These are phyloP conservation scores for Drosophila mimica DNA, from an alignment of 2,888 invertebrate species.

Conservation along the genomic window DNA sequence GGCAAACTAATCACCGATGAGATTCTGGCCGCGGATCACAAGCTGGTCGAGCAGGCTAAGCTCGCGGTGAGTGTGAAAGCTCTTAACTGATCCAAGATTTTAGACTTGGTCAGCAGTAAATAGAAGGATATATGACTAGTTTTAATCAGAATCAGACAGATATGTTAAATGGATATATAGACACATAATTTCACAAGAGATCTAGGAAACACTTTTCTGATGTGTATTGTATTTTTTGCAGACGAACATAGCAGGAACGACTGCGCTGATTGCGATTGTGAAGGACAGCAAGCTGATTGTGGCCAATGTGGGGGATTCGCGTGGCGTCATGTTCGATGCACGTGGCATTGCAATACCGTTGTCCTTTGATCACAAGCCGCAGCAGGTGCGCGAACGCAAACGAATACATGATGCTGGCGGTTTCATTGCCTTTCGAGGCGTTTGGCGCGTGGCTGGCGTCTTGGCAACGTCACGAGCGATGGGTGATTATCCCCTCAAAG, in stretches of 20 bases:
- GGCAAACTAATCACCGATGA: slow-evolving; percentile 94
- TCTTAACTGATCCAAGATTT: neutral
- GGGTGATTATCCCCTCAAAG: slow-evolving; percentile 97
- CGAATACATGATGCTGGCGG: slow-evolving; percentile 98
- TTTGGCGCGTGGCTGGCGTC: slow-evolving; percentile 98
- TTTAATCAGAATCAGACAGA: neutral
- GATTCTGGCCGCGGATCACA: slow-evolving; percentile 92
- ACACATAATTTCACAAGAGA: neutral
- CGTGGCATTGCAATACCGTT: slow-evolving; percentile 95
- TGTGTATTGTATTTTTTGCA: slow-evolving; percentile 46
- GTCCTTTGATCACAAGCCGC: slow-evolving; percentile 98
- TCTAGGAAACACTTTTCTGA: neutral
- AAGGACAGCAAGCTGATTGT: slow-evolving; percentile 93
- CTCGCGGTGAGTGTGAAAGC: slow-evolving; percentile 86
- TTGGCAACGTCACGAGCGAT: slow-evolving; percentile 97
- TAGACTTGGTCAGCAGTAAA: neutral
- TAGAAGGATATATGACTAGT: neutral
- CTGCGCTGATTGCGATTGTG: slow-evolving; percentile 94
- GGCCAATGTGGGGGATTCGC: slow-evolving; percentile 98
- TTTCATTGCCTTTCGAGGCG: slow-evolving; percentile 97
- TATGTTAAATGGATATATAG: neutral
- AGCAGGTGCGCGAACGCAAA: slow-evolving; percentile 95
- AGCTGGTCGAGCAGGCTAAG: slow-evolving; percentile 93
- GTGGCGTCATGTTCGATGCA: slow-evolving; percentile 97
- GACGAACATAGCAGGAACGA: slow-evolving; percentile 93